A percentile compares a stretch with the other conserved stretches of the same genome.
Evolutionary conservation across 1,140 invertebrate species (phyloP).

Genomic region (Heliconius hermathena): DNA sequence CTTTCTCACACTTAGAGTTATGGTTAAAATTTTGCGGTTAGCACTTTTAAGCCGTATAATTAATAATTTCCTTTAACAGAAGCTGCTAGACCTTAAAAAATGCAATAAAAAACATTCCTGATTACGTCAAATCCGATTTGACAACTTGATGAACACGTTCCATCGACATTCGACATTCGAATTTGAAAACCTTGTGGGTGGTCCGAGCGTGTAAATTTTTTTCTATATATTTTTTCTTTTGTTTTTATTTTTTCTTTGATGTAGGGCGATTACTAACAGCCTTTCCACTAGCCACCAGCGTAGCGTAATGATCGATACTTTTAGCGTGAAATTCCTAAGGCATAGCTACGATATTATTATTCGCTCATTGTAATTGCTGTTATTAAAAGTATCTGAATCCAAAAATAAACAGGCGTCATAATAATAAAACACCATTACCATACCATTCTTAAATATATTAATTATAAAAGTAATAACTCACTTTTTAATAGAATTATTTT

Average conservation of each 20-base stretch:
- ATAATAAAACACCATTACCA: neutral
- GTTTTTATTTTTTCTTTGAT: conserved; percentile 63
- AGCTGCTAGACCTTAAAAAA: conserved; percentile 61
- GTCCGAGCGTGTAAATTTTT: conserved; percentile 56
- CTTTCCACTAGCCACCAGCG: conserved; percentile 70
- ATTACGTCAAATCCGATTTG: conserved; percentile 79
- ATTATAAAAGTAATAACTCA: neutral
- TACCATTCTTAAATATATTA: neutral
- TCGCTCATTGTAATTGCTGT: neutral
- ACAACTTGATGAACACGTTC: conserved; percentile 78
- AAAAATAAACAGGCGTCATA: neutral
- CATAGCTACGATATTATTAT: conserved; percentile 3
- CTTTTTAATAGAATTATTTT: neutral
- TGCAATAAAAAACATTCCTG: conserved; percentile 62
- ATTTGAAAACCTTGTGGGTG: conserved; percentile 74
- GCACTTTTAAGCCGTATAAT: conserved; percentile 27
- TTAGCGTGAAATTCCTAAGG: conserved; percentile 46
- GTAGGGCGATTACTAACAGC: conserved; percentile 71
- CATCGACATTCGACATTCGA: conserved; percentile 59
- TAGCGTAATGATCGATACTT: conserved; percentile 65
- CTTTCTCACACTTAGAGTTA: neutral
- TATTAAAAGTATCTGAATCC: neutral
- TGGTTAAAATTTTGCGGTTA: conserved; percentile 20
- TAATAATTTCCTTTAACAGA: conserved; percentile 51
- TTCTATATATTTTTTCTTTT: conserved; percentile 53